Base-by-base conservation (phyloP, 1,140 invertebrate genomes). In the Bombus consobrinus region DNA sequence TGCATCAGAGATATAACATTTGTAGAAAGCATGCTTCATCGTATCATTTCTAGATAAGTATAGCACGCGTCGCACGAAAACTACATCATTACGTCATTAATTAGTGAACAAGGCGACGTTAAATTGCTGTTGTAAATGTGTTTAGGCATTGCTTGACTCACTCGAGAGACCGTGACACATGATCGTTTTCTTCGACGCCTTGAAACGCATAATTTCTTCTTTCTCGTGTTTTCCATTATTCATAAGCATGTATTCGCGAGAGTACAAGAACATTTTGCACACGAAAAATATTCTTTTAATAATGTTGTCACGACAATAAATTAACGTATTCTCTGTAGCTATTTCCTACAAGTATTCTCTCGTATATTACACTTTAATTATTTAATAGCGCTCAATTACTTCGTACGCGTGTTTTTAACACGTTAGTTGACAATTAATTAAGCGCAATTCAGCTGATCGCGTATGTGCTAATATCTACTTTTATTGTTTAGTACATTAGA, bases 31-130 rank as follows among this genome's bases (percentile, higher is more conserved):
- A 43, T 13, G 47, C 22, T 81, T 12, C 1, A 25, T 9, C 18
- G 32, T 39, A 59, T 57, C 0, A 57, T 72, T 13, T 59, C 57
- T 43, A 15, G 9, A 10, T 34, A 73, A 28, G 62, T 28, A n/a
- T 28, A 39, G 8, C 13, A 32, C 59, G 41, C 18, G 37, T 25
- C 71, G 9, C 0, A 41, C 28, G 47, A 43, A 53, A 79, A 71
- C 13, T 43, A 59, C 62, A 28, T 71, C 34, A 41, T 84, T 84
- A 72, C 83, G 83, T 84, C 83, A 84, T 62, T 71, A 84, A 71
- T 84, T 78, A 84, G 57, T 34, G 66, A 18, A 79, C 22, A 53
- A n/a, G 75, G 53, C 64, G 47, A 47, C 64, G 34, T 72, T 79
- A 59, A 84, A 84, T 84, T 59, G 75, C n/a, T 43, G 53, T 53